These are phyloP conservation scores for Andrena chrysosceles DNA, from an alignment of 2,888 invertebrate species.

Conservation along the genomic window DNA sequence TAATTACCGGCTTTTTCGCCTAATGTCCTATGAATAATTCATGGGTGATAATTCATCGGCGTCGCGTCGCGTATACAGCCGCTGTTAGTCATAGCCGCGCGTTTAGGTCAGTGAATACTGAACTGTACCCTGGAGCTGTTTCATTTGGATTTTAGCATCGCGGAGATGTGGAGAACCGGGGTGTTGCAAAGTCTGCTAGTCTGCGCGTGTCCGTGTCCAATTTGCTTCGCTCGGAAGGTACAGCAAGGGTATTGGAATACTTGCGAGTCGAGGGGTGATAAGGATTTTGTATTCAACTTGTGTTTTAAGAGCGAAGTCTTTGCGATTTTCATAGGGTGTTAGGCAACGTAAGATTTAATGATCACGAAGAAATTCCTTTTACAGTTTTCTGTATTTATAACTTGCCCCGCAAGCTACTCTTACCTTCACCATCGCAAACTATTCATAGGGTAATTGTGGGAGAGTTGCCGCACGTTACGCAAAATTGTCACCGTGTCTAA, in stretches of 20 bases:
- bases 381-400: too few species aligned
- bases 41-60: constrained; percentile 7
- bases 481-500: too few species aligned
- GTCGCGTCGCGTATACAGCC: too few species aligned
- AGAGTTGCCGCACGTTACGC: too few species aligned
- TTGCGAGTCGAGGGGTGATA: background rate
- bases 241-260: background rate
- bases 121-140: too few species aligned
- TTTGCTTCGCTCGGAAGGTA: background rate
- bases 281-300: background rate
- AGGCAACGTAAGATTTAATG: too few species aligned
- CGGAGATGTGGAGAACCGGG: background rate
- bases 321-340: too few species aligned
- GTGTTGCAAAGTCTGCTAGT: background rate
- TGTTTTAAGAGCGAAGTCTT: too few species aligned
- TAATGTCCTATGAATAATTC: constrained; percentile 32
- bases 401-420: too few species aligned
- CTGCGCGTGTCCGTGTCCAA: background rate
- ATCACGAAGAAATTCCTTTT: too few species aligned
- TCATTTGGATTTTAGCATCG: background rate
- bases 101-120: background rate
- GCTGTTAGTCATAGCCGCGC: background rate
- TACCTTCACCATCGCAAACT: too few species aligned
- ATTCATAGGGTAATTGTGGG: too few species aligned
- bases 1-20: constrained; percentile 26